Evolutionary conservation across 2,888 invertebrate species (phyloP).

Genomic region (Cerceris ruficornis): DNA sequence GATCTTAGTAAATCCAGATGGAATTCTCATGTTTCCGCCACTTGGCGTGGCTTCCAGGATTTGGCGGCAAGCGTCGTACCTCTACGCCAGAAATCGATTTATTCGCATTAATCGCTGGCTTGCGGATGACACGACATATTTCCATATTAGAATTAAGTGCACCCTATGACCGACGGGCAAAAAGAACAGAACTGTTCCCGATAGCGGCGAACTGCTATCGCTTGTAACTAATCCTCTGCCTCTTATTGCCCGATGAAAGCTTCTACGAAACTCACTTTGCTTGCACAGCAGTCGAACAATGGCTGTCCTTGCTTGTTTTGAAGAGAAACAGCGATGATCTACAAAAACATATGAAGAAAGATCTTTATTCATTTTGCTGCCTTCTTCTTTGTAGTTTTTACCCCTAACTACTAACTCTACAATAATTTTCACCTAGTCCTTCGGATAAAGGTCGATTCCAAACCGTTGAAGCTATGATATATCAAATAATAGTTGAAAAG

Average conservation of each 20-base stretch:
- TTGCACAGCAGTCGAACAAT: too few species aligned
- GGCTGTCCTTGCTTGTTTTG: too few species aligned
- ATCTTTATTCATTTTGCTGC: too few species aligned
- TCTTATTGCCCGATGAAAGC: not conserved
- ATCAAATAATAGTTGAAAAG: too few species aligned
- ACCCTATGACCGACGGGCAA: slow-evolving; percentile 9
- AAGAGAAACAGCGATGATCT: too few species aligned
- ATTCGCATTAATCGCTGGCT: slow-evolving; percentile 59
- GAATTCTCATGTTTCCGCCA: slow-evolving; percentile 66
- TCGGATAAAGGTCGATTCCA: too few species aligned
- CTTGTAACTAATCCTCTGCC: slow-evolving; percentile 9
- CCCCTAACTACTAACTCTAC: too few species aligned
- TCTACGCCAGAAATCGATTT: slow-evolving; percentile 63
- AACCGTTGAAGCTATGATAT: too few species aligned
- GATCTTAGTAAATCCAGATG: slow-evolving; percentile 72
- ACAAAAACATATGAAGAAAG: too few species aligned
- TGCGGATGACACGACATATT: slow-evolving; percentile 53
- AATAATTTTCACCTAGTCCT: too few species aligned
- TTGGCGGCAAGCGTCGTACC: slow-evolving; percentile 44
- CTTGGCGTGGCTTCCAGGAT: slow-evolving; percentile 64
- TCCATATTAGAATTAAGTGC: slow-evolving; percentile 60
- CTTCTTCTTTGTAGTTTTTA: too few species aligned
- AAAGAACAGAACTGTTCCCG: slow-evolving; percentile 31
- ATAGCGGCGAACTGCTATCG: slow-evolving; percentile 22
- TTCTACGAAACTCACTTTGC: slow-evolving; percentile 15